Base-by-base conservation (phyloP, 2,888 invertebrate genomes). In the Eupeodes latifasciatus region DNA sequence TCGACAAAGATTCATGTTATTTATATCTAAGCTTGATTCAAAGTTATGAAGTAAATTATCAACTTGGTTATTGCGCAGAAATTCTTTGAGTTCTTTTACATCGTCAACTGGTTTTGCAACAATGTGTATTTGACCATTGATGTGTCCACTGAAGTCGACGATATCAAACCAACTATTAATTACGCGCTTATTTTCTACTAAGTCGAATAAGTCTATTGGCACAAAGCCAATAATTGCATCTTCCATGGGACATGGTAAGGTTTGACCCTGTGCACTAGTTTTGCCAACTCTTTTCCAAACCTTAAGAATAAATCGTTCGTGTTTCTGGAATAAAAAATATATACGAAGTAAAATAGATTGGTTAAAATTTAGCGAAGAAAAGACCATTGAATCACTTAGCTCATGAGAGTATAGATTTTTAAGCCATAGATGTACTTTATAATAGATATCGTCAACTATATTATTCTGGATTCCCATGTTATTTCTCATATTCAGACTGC, bases 121-220 rank as follows among this genome's bases (percentile, higher is more conserved):
- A 90, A 95, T 94, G 92, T 95, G 95, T 62, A 96, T 94, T 91
- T 96, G 95, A 2, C 96, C 96, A 85, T 95, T 95, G 66, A 95
- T 94, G 75, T 94, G 94, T 7, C 94, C 94, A 90, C 92, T 94
- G 89, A 95, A 95, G 90, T 96, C 95, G n/a, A 95, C 94, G 66
- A 96, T 95, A 91, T 95, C 95, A 90, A 95, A 95, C 95, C 95
- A 95, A n/a, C 95, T 95, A 67, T 94, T 94, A 69, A 96, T 94
- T 49, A 93, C 93, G 11, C 94, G 94, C 5, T 94, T 94, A 34
- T 82, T 76, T 53, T 94, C 93, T 27, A 94, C 90, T 40, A 95
- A 92, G 27, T 94, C 94, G 4, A 94, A 94, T 57, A 96, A 92
- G 92, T 96, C 95, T 36, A 96, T 92, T 6, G 95, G 94, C 12